Evolutionary conservation across 30 jellyfish, hydroid and myxozoan species (phyloP), one percentile per base, ranked within the genome.

Genomic region (Cassiopea andromeda): DNA sequence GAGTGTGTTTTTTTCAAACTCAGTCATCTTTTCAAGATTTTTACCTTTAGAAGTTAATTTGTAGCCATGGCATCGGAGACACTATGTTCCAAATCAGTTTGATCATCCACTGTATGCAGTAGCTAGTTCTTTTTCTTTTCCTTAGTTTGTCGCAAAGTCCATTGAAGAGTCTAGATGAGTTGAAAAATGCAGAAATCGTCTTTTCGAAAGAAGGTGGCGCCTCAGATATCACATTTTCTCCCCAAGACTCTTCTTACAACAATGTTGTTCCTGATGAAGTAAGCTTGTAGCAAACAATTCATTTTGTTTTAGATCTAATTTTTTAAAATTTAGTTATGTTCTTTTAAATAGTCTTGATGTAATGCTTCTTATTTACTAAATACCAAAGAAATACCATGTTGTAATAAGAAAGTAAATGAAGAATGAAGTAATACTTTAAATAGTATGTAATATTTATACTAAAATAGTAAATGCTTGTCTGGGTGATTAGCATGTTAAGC

Each of bases 261-360:
- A 77, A 77, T 46, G 94, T 77, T 57, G 90, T 87, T 44, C 60
- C 90, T 2, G 90, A 87, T 18, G 94, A 87, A 81, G 94, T 87
- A 44, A 49, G 74, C 38, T 7, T 78, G 45, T 17, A 1, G 0
- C 69, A 75, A 4, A 13, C 6, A 7, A 64, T 64, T 64, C 15
- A 2, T 64, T 14, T 64, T 10, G 7, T 54, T 54, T 27, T 27
- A 27, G 38, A 27, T 27, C 38, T 0, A 27, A 27, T 27, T 27
- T 27, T 27, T 27, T 27, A 27, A 27, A 27, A 27, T 27, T 27
- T 27, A 27, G 38, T 27, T 27, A 27, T 27, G 38, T 27, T 27
- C 38, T 27, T 27, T 27, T 27, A 27, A 27, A 27, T 27, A 27
- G 38, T 27, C 38, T 27, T 27, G 38, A 27, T 27, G 38, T 27